These are phyloP conservation scores for Corydoras maculifer DNA, from an alignment of 2,113 vertebrate species.

Conservation along the genomic window DNA sequence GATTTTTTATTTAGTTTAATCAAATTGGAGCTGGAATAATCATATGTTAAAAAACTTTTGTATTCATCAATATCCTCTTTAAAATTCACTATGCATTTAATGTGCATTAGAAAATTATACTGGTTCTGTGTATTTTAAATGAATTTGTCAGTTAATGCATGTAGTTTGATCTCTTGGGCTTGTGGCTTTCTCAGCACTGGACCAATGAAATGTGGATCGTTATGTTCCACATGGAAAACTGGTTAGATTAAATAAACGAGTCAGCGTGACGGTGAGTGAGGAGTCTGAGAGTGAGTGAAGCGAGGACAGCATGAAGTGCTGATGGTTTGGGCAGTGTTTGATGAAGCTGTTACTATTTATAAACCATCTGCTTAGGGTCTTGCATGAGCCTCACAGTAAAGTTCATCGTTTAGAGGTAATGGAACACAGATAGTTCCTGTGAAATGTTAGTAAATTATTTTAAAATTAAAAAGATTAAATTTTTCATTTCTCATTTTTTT, in stretches of 20 bases:
- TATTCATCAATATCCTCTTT: too few relatives aligned
- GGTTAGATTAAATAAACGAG: not conserved
- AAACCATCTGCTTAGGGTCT: constrained; percentile 58
- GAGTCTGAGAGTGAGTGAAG: constrained; percentile 10
- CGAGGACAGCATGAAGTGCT: constrained; percentile 34
- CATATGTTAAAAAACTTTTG: too few relatives aligned
- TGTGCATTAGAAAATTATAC: too few relatives aligned
- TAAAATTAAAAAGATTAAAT: too few relatives aligned
- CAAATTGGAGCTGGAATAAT: too few relatives aligned
- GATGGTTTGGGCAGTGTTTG: constrained; percentile 54
- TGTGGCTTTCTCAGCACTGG: not conserved
- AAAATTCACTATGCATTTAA: too few relatives aligned
- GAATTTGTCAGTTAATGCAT: too few relatives aligned
- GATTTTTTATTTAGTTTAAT: too few relatives aligned
- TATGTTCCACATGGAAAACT: not conserved
- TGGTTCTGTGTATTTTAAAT: too few relatives aligned
- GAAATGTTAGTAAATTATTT: not conserved
- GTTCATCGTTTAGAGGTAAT: not conserved
- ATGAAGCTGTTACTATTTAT: constrained; percentile 64
- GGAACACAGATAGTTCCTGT: not conserved
- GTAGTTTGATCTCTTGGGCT: too few relatives aligned
- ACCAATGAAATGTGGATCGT: not conserved
- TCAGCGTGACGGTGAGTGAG: not conserved
- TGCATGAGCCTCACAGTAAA: constrained; percentile 45
- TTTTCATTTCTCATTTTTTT: too few relatives aligned